Evolutionary conservation across 2,888 invertebrate species (phyloP).

Genomic region (Griposia aprilina): DNA sequence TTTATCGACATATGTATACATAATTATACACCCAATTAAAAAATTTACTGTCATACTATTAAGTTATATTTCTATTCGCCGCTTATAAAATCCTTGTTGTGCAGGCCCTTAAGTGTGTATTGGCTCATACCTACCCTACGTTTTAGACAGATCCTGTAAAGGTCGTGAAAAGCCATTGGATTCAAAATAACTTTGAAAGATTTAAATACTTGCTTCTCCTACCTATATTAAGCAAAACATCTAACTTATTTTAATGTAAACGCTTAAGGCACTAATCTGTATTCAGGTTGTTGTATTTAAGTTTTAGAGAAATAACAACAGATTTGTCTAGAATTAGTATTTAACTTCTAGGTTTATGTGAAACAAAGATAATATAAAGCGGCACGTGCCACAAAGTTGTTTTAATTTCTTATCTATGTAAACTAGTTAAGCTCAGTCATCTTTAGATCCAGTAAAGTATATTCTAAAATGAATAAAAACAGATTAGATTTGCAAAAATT

Average conservation of each 20-base stretch:
- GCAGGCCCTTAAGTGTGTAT: no score
- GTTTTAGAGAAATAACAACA: not conserved
- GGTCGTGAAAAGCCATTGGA: not conserved
- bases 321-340: not conserved
- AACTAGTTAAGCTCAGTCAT: not conserved
- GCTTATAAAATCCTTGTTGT: no score
- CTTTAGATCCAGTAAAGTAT: not conserved
- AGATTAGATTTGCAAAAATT: not conserved
- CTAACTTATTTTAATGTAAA: not conserved
- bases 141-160: not conserved
- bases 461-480: not conserved
- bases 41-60: no score
- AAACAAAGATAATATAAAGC: not conserved
- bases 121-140: not conserved
- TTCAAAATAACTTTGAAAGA: not conserved
- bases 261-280: not conserved
- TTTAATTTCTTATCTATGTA: not conserved
- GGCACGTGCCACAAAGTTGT: not conserved
- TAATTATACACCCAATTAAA: no score
- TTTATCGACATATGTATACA: no score
- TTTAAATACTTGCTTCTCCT: not conserved
- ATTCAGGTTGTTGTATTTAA: conserved; percentile 1
- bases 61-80: no score
- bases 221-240: not conserved
- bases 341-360: not conserved